Evolutionary conservation across 2,888 invertebrate genomes (phyloP).

Genomic region (Tenthredo notha): DNA sequence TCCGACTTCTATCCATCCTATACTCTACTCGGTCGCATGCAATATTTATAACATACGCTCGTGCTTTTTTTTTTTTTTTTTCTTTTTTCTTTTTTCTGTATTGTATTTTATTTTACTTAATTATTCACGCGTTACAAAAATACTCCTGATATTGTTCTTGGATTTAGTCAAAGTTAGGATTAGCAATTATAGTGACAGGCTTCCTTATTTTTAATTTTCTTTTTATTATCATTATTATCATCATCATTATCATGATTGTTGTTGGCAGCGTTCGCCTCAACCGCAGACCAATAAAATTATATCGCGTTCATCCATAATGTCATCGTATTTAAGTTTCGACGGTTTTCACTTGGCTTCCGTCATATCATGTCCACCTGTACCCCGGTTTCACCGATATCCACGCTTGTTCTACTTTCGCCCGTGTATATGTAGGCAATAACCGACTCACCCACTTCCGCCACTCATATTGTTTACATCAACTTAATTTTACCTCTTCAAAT

Average conservation of each 20-base stretch:
- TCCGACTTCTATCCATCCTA: background rate
- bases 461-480: background rate
- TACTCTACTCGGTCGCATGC: background rate
- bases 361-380: background rate
- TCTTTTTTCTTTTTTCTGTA: background rate
- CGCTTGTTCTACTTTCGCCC: conserved; percentile 29
- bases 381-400: background rate
- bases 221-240: too few relatives aligned
- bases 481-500: background rate
- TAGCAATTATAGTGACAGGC: too few relatives aligned
- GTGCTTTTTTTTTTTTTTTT: background rate
- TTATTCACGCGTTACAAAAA: too few relatives aligned
- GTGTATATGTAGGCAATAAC: background rate
- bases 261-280: background rate
- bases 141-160: too few relatives aligned
- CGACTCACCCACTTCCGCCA: conserved; percentile 1
- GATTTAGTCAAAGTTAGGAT: too few relatives aligned
- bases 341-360: conserved; percentile 23
- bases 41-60: background rate
- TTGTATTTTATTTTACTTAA: background rate
- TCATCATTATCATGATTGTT: background rate
- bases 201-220: too few relatives aligned
- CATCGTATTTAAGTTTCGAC: background rate
- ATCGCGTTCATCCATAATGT: background rate
- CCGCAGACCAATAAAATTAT: background rate